Conservation (phyloP, 2,888 invertebrate species). For the Mesorhabditis spiculigera region DNA sequence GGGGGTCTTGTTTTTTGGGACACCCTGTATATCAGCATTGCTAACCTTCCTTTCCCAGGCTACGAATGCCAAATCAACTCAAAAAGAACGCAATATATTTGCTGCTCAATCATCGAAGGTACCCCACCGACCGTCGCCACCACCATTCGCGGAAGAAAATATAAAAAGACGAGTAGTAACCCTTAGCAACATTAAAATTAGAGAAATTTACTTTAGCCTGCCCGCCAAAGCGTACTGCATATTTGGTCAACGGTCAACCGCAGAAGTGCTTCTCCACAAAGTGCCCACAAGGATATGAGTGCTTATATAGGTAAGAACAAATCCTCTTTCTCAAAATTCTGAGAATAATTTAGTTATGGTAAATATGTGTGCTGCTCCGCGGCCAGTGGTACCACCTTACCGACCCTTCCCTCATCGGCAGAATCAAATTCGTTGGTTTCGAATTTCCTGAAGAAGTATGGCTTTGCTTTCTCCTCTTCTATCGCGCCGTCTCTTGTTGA, state of each 20-base stretch:
- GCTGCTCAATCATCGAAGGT: conserved; percentile 23
- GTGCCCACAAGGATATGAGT: conserved; percentile 40
- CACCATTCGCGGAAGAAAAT: neutral
- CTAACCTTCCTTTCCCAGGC: conserved; percentile 7
- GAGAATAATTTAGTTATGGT: conserved; percentile 7
- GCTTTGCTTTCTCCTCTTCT: conserved; percentile 1
- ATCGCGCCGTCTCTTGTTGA: neutral
- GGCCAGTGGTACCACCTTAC: neutral
- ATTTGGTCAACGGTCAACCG: conserved; percentile 40
- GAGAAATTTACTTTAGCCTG: conserved; percentile 23
- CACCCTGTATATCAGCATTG: too few species aligned
- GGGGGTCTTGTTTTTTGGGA: too few species aligned
- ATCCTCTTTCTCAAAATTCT: neutral
- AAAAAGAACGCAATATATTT: conserved; percentile 40
- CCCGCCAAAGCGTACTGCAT: conserved; percentile 34
- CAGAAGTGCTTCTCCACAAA: conserved; percentile 34
- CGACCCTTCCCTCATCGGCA: neutral
- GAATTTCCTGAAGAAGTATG: neutral
- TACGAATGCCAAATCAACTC: conserved; percentile 37
- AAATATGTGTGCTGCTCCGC: conserved; percentile 40
- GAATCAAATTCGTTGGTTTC: conserved; percentile 2
- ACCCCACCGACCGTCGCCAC: neutral
- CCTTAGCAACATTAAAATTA: conserved; percentile 10
- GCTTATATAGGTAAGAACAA: conserved; percentile 26
- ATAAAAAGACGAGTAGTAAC: neutral